A percentile compares a stretch with the other conserved stretches of the same genome.
Evolutionary conservation across 2,888 invertebrate species (phyloP).

Genomic region (Oligia strigilis): DNA sequence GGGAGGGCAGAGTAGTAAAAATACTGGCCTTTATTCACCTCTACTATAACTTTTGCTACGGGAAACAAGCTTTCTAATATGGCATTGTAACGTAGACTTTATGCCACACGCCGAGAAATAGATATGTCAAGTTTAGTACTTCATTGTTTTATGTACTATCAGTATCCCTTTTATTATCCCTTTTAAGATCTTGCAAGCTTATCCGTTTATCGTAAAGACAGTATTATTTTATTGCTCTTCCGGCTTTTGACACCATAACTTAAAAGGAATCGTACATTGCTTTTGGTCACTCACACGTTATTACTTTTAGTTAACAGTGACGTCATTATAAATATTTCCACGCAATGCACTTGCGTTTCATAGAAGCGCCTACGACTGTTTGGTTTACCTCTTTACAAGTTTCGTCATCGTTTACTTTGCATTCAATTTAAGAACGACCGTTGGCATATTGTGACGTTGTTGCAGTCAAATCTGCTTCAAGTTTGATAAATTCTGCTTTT

Average conservation of each 20-base stretch:
- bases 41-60: not conserved
- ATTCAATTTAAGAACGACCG: constrained; percentile 36
- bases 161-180: constrained; percentile 18
- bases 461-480: not conserved
- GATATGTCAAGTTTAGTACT: not conserved
- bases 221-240: constrained; percentile 40
- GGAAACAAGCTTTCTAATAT: not conserved
- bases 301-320: constrained; percentile 28
- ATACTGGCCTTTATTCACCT: not conserved
- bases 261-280: constrained; percentile 29
- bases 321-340: constrained; percentile 33
- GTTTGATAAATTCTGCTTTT: not conserved
- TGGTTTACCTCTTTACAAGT: constrained; percentile 50
- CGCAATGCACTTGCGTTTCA: constrained; percentile 17
- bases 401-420: constrained; percentile 55
- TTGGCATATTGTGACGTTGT: constrained; percentile 8
- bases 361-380: constrained; percentile 41
- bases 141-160: constrained; percentile 17
- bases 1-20: not conserved
- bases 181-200: constrained; percentile 33
- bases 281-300: constrained; percentile 33
- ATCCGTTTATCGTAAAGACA: constrained; percentile 43
- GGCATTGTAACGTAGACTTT: not conserved
- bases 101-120: not conserved
- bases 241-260: constrained; percentile 32